These are phyloP conservation scores for Crambe crambe DNA, from an alignment of 37 sponge, comb jelly and placozoan species.

Conservation along the genomic window DNA sequence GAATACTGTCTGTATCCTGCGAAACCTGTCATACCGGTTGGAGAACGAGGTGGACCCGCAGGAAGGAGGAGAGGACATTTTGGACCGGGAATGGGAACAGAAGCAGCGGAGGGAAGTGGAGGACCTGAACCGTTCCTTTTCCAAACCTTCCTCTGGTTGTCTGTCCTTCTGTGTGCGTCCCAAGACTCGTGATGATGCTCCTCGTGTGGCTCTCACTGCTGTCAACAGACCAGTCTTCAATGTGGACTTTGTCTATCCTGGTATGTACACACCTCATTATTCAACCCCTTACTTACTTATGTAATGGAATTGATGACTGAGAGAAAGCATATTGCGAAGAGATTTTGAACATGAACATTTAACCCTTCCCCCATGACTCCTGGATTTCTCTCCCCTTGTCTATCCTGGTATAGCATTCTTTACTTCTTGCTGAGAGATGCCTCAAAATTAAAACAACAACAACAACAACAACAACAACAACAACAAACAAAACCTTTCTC, in stretches of 20 bases:
- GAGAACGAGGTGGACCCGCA: slow-evolving; percentile 85
- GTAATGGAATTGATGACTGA: no score
- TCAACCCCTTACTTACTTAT: neutral
- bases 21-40: slow-evolving; percentile 92
- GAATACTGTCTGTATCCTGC: slow-evolving; percentile 87
- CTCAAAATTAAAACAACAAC: no score
- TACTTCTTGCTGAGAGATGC: no score
- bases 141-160: slow-evolving; percentile 32
- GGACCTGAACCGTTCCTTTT: slow-evolving; percentile 22
- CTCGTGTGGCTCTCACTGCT: neutral
- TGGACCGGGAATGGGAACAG: slow-evolving; percentile 69
- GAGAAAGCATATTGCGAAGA: no score
- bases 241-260: slow-evolving; percentile 43
- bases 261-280: no score
- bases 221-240: neutral
- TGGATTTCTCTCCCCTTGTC: no score
- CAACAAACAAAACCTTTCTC: no score
- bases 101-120: slow-evolving; percentile 57
- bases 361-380: no score
- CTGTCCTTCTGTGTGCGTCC: slow-evolving; percentile 22
- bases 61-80: slow-evolving; percentile 54
- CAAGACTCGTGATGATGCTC: neutral
- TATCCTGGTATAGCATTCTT: no score
- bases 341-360: no score
- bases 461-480: no score